Evolutionary conservation across 2,888 invertebrate genomes (phyloP).

Genomic region (Eupithecia insigniata): DNA sequence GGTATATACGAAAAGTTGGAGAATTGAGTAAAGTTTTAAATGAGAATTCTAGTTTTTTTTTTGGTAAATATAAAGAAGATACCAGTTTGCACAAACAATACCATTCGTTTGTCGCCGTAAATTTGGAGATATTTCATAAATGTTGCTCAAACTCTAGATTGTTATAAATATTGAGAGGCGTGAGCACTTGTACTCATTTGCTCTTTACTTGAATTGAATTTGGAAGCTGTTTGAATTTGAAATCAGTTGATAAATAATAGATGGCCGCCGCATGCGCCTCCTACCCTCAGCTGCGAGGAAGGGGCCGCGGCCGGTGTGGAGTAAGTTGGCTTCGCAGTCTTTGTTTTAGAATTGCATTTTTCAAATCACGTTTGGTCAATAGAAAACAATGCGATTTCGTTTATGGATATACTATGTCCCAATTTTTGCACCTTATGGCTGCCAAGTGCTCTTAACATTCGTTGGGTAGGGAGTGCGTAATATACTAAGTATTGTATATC

Average conservation of each 20-base stretch:
- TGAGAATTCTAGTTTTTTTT: background rate
- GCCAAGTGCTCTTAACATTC: no score
- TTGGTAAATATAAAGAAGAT: background rate
- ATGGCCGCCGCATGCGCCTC: background rate
- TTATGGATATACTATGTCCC: no score
- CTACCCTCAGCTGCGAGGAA: background rate
- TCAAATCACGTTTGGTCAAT: background rate
- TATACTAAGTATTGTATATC: no score
- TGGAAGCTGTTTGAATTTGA: slow-evolving; percentile 2
- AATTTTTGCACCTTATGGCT: no score
- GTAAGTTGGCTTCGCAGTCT: background rate
- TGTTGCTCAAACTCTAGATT: background rate
- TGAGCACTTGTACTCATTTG: background rate
- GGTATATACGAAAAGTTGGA: background rate
- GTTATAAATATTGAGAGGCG: background rate
- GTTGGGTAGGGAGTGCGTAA: no score
- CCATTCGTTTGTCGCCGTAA: background rate
- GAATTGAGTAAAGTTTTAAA: background rate
- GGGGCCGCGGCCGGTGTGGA: background rate
- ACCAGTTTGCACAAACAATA: slow-evolving; percentile 1
- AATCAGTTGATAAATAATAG: background rate
- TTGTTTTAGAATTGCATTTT: background rate
- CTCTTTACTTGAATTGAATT: background rate
- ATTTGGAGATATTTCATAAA: background rate
- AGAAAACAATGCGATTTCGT: background rate